Percentiles rank a stretch among this genome's conserved stretches.
Evolutionary conservation across 2,888 invertebrate genomes (phyloP).

Genomic region (Clitarchus hookeri): DNA sequence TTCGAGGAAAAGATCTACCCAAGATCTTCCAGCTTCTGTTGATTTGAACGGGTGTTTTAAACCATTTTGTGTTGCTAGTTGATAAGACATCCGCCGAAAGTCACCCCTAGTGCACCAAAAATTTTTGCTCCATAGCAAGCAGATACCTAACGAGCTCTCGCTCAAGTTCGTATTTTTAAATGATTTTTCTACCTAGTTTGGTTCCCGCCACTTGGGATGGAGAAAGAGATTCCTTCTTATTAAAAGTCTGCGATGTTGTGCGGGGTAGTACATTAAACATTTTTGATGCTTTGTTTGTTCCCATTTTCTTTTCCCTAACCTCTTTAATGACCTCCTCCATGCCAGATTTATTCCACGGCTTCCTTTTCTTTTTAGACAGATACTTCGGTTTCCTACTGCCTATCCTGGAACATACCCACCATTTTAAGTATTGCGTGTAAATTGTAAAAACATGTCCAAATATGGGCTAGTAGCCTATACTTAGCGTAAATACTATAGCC

Average conservation of each 20-base stretch:
- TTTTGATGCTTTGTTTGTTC: background rate
- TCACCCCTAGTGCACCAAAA: background rate
- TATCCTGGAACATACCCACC: too few relatives aligned
- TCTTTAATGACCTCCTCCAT: background rate
- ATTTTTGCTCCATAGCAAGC: constrained; percentile 16
- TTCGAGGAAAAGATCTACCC: background rate
- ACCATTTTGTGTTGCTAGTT: constrained; percentile 8
- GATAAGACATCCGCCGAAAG: background rate
- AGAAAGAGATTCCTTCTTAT: background rate
- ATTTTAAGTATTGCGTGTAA: too few relatives aligned
- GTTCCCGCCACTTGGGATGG: background rate
- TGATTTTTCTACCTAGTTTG: background rate
- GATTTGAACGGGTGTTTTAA: too few relatives aligned
- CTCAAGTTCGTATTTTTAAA: background rate
- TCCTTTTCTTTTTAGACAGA: background rate
- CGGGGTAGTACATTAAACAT: background rate
- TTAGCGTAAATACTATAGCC: too few relatives aligned
- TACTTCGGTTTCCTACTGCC: too few relatives aligned
- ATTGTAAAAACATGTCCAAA: too few relatives aligned
- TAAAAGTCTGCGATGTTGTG: background rate
- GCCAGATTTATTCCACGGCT: background rate
- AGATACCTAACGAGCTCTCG: background rate
- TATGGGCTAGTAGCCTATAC: too few relatives aligned
- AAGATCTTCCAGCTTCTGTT: background rate
- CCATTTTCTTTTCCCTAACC: constrained; percentile 3